phyloP scores from a whole-genome alignment of 2,888 invertebrate species.

The Rotaria sp. region DNA sequence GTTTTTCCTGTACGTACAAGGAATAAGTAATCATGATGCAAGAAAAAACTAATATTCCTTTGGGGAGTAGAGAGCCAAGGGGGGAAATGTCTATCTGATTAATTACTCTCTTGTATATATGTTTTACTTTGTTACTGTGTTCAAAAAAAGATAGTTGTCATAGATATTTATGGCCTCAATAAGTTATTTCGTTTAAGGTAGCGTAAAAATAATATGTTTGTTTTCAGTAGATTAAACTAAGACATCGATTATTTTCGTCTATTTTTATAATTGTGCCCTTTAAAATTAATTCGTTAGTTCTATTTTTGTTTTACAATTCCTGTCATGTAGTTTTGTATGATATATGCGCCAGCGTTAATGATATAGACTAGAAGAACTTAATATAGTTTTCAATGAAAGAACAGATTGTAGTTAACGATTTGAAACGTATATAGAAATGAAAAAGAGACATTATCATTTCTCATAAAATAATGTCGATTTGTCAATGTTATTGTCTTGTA shows the following conservation, averaged over 20 bases:
- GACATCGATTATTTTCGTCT: background rate
- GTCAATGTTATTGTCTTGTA: background rate
- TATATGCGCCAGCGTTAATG: background rate
- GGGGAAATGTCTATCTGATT: background rate
- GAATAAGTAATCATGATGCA: background rate
- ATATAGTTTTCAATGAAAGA: background rate
- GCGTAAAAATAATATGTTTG: background rate
- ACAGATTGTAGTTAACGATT: slow-evolving; percentile 14
- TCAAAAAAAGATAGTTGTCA: background rate
- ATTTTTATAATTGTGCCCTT: background rate
- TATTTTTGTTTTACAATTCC: background rate
- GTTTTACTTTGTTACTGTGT: background rate
- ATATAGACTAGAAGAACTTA: background rate
- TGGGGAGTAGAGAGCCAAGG: background rate
- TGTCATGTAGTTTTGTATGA: background rate
- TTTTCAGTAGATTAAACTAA: background rate
- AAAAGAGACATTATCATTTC: background rate
- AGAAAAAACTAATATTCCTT: background rate
- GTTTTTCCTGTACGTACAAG: background rate
- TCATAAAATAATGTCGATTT: background rate
- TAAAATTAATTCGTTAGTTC: background rate
- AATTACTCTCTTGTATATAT: background rate
- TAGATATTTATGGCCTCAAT: background rate
- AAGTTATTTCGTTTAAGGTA: background rate
- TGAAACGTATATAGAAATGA: background rate